These are phyloP conservation scores for Caenorhabditis brenneri DNA, from an alignment of 1,140 invertebrate species.

Conservation along the genomic window DNA sequence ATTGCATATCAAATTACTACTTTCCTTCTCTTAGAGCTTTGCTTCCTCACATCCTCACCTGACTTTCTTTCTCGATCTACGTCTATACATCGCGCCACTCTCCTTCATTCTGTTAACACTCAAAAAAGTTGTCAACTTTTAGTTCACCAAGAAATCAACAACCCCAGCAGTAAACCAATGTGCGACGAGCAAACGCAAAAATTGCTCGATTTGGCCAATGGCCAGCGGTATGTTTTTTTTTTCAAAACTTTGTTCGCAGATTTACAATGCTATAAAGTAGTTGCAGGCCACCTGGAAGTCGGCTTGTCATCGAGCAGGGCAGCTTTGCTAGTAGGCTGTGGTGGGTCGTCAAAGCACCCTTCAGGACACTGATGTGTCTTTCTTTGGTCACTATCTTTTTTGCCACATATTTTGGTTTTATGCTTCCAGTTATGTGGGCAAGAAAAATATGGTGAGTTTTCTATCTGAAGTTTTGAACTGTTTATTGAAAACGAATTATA, in stretches of 20 bases:
- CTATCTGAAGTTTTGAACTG: background rate
- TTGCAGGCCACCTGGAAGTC: conserved; percentile 23
- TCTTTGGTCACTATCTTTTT: conserved; percentile 66
- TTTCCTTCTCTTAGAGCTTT: background rate
- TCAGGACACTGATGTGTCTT: conserved; percentile 64
- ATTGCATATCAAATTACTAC: conserved; percentile 17
- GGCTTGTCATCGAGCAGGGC: conserved; percentile 32
- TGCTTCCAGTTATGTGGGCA: conserved; percentile 65
- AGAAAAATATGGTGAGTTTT: conserved; percentile 53
- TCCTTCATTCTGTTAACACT: background rate
- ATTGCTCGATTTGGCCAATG: conserved; percentile 45
- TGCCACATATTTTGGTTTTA: conserved; percentile 70
- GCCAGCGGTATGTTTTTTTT: conserved; percentile 2
- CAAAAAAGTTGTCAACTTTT: conserved; percentile 23
- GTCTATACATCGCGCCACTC: conserved; percentile 2
- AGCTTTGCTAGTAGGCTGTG: background rate
- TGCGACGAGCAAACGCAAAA: conserved; percentile 43
- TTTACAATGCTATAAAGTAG: background rate
- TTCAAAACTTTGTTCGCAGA: background rate
- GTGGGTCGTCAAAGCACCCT: conserved; percentile 62
- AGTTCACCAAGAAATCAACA: background rate
- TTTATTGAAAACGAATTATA: no score
- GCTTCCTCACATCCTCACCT: conserved; percentile 15
- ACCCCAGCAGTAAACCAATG: background rate
- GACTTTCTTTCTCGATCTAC: conserved; percentile 1